phyloP scores from a whole-genome alignment of 2,113 vertebrate genomes.

The Passerina amoena region DNA sequence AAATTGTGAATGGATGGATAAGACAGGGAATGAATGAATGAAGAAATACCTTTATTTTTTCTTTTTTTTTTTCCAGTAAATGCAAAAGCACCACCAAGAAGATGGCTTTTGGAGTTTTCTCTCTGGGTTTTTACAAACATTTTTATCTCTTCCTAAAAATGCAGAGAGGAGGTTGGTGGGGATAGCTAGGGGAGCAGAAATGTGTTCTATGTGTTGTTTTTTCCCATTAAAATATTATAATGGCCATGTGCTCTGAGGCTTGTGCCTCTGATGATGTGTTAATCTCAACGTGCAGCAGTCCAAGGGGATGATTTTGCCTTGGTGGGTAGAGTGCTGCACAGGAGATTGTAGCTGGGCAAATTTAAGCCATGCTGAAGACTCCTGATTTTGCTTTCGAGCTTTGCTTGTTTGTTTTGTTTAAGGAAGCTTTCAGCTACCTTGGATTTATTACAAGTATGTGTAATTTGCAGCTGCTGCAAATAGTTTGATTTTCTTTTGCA shows the following conservation, averaged over 20 bases:
- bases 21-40: not conserved
- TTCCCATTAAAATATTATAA: not conserved
- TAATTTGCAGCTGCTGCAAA: not conserved
- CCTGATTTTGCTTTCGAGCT: not conserved
- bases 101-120: not conserved
- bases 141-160: not conserved
- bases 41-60: not conserved
- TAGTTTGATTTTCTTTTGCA: not conserved
- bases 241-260: rapidly evolving
- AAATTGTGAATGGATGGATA: slow-evolving; percentile 41
- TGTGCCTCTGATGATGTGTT: not conserved
- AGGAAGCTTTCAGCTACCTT: not conserved
- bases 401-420: not conserved
- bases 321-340: not conserved
- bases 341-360: not conserved
- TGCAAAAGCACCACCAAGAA: not conserved
- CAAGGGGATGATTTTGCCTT: not conserved
- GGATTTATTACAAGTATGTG: not conserved
- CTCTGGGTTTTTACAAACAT: rapidly evolving
- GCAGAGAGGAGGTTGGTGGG: not conserved
- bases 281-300: not conserved
- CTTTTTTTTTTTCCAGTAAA: not conserved
- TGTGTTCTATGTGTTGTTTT: not conserved
- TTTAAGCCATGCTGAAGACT: not conserved
- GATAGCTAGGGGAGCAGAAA: not conserved